A percentile compares a stretch with the other conserved stretches of the same genome.
Evolutionary conservation across 2,113 vertebrate species (phyloP).

Genomic region (Perca flavescens): DNA sequence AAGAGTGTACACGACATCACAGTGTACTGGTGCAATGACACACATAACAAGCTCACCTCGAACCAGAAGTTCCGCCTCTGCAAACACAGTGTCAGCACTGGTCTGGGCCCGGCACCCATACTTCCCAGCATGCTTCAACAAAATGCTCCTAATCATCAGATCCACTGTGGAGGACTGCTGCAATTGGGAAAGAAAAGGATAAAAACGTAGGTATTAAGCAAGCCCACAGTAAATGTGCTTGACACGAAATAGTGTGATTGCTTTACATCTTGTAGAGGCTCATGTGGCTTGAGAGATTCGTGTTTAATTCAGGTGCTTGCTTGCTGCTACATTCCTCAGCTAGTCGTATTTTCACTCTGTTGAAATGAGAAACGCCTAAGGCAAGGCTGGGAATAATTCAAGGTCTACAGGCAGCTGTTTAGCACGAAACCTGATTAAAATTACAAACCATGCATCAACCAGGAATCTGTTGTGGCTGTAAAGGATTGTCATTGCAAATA

Average conservation of each 20-base stretch:
- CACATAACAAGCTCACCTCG: conserved; percentile 87
- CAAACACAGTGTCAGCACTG: conserved; percentile 90
- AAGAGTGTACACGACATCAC: conserved; percentile 10
- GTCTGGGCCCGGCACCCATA: conserved; percentile 95
- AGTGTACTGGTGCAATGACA: conserved; percentile 10
- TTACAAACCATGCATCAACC: conserved; percentile 77
- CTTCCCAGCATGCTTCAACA: conserved; percentile 95
- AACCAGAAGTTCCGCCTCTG: conserved; percentile 94
- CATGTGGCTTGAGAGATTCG: conserved; percentile 65
- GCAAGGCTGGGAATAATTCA: conserved; percentile 78
- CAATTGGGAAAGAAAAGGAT: conserved; percentile 47
- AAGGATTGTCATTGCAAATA: conserved; percentile 70
- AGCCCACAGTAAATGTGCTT: conserved; percentile 41
- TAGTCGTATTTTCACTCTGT: conserved; percentile 59
- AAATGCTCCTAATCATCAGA: conserved; percentile 98
- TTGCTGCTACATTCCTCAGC: conserved; percentile 65
- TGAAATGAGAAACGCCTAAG: conserved; percentile 79
- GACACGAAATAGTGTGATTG: conserved; percentile 57
- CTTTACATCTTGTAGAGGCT: conserved; percentile 70
- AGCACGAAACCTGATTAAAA: conserved; percentile 84
- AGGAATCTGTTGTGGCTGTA: conserved; percentile 62
- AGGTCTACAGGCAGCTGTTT: conserved; percentile 81
- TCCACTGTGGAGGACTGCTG: conserved; percentile 97
- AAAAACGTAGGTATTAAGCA: conserved; percentile 27
- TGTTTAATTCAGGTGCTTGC: conserved; percentile 72